phyloP scores from a whole-genome alignment of 1,140 invertebrate genomes.

The Pinna nobilis region DNA sequence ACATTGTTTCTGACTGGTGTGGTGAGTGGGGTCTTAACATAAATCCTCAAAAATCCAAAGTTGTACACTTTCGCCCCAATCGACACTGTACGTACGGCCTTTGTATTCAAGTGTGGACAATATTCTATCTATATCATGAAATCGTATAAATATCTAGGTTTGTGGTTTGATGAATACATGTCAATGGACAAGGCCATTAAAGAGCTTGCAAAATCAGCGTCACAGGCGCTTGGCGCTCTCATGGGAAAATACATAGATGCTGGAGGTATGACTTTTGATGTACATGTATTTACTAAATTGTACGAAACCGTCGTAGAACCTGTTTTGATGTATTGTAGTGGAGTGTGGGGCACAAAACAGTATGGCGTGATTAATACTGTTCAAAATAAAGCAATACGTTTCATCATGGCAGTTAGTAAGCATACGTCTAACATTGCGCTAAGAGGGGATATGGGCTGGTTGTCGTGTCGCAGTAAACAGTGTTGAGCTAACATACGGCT shows the following conservation, averaged over 20 bases:
- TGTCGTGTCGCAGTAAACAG: too few relatives aligned
- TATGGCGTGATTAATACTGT: neutral
- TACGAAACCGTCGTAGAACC: slow-evolving; percentile 8
- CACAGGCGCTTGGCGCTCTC: neutral
- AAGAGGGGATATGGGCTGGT: slow-evolving; percentile 23
- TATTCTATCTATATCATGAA: neutral
- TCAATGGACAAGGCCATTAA: neutral
- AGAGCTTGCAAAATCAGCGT: slow-evolving; percentile 10
- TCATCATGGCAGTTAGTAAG: neutral
- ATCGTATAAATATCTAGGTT: slow-evolving; percentile 21
- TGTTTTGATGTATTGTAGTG: slow-evolving; percentile 12
- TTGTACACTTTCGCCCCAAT: slow-evolving; percentile 23
- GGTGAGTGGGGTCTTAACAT: neutral
- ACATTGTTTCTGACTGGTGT: slow-evolving; percentile 23
- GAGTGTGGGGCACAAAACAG: slow-evolving; percentile 6
- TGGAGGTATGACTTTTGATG: slow-evolving; percentile 20
- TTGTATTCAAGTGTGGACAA: slow-evolving; percentile 1
- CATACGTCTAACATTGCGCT: slow-evolving; percentile 9
- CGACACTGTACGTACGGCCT: neutral
- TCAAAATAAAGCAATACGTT: slow-evolving; percentile 24
- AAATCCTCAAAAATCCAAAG: slow-evolving; percentile 24
- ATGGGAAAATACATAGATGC: neutral
- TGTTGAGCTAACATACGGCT: too few relatives aligned
- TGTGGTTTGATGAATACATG: slow-evolving; percentile 21
- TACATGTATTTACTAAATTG: slow-evolving; percentile 10